A percentile compares a stretch with the other conserved stretches of the same genome.
These are phyloP conservation scores for Cettia cetti DNA, from an alignment of 2,113 vertebrate genomes.

Conservation along the genomic window DNA sequence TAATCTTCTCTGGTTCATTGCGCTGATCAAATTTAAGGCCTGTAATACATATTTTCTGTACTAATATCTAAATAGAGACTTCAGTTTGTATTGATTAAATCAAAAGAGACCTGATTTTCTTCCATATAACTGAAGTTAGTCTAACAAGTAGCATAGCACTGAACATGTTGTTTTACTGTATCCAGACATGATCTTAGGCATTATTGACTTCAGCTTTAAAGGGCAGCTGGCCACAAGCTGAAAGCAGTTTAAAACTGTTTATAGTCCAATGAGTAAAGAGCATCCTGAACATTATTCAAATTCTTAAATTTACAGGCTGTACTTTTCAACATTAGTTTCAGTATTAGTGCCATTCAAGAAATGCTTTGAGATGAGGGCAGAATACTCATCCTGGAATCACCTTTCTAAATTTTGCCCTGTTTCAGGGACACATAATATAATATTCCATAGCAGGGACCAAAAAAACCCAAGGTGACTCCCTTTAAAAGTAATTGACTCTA, in stretches of 20 bases:
- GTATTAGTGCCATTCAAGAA: not conserved
- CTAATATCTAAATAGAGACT: not conserved
- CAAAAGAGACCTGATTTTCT: not conserved
- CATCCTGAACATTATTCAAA: not conserved
- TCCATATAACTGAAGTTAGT: not conserved
- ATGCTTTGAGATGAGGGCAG: not conserved
- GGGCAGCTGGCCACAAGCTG: not conserved
- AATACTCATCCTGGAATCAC: not conserved
- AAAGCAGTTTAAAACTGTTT: not conserved
- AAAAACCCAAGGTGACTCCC: not conserved
- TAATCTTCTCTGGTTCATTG: not conserved
- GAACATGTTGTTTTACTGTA: not conserved
- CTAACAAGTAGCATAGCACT: not conserved
- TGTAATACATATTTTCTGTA: conserved; percentile 6
- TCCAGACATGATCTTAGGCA: not conserved
- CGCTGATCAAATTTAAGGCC: conserved; percentile 6
- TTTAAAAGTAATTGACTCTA: not conserved
- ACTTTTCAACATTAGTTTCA: not conserved
- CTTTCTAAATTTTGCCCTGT: not conserved
- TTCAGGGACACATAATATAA: not conserved
- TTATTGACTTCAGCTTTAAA: not conserved
- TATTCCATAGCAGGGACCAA: not conserved
- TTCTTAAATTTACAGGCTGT: not conserved
- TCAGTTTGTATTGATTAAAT: conserved; percentile 17
- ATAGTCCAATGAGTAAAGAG: not conserved